Conservation (phyloP, 2,888 invertebrate genomes). For the Smittia sp. region DNA sequence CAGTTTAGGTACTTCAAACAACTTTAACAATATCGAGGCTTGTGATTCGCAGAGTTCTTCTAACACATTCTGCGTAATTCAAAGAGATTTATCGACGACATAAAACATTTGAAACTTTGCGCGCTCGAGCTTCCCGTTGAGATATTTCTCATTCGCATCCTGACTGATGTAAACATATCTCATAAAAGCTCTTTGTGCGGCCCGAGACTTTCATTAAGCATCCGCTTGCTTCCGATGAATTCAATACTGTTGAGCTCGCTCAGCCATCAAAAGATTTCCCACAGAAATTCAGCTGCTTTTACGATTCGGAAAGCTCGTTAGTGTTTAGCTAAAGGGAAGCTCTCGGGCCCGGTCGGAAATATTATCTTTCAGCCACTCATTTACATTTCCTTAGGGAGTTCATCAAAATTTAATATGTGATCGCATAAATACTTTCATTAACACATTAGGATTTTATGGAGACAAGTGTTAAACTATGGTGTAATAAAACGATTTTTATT, state of each 20-base stretch:
- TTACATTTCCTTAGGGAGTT: not conserved
- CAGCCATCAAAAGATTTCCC: not conserved
- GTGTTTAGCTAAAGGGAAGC: not conserved
- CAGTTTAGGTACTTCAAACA: no score
- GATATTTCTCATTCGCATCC: not conserved
- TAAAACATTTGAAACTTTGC: slow-evolving; percentile 6
- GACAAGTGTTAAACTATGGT: not conserved
- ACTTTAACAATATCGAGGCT: no score
- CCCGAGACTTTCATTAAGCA: not conserved
- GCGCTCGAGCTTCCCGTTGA: not conserved
- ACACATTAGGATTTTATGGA: slow-evolving; percentile 13
- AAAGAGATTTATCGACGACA: not conserved
- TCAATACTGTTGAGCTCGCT: not conserved
- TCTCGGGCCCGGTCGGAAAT: not conserved
- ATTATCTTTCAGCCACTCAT: not conserved
- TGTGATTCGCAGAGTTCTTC: no score
- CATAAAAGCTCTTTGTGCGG: not conserved
- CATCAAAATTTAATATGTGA: not conserved
- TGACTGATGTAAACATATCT: not conserved
- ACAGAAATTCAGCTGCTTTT: no score
- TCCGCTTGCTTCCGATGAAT: not conserved
- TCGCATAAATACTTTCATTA: slow-evolving; percentile 37
- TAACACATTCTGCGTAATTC: not conserved
- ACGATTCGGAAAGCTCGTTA: not conserved
- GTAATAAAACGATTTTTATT: slow-evolving; percentile 37